These are phyloP conservation scores for Leptopilina myrica DNA, from an alignment of 2,888 invertebrate species.

Conservation along the genomic window DNA sequence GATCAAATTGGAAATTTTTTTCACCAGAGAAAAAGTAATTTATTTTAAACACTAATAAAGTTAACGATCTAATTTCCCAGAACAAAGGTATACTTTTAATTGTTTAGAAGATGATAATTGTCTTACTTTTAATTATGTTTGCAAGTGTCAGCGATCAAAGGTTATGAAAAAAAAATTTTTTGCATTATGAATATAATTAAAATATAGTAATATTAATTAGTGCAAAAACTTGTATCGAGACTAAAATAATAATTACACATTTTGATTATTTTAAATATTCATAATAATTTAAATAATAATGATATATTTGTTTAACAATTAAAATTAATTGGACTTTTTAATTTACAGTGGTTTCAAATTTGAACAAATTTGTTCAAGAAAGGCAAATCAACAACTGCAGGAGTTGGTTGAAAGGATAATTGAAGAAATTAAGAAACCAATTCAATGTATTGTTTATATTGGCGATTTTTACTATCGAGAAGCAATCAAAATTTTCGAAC, in stretches of 20 bases:
- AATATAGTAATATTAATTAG: no score
- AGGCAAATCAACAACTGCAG: slow-evolving; percentile 56
- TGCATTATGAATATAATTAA: not conserved
- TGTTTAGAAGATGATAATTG: not conserved
- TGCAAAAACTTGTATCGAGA: no score
- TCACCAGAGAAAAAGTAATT: not conserved
- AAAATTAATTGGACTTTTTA: not conserved
- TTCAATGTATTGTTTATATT: slow-evolving; percentile 68
- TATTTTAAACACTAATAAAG: not conserved
- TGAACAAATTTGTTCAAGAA: not conserved
- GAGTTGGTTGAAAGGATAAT: slow-evolving; percentile 60
- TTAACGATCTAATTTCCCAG: no score
- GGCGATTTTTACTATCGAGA: slow-evolving; percentile 66
- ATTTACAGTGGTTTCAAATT: not conserved
- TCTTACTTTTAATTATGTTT: slow-evolving; percentile 42
- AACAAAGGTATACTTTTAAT: no score
- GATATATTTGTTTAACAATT: not conserved
- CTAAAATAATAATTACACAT: no score
- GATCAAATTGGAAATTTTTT: not conserved
- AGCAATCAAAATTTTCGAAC: slow-evolving; percentile 57
- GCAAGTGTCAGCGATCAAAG: slow-evolving; percentile 38
- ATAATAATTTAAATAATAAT: no score
- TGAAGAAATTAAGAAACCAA: slow-evolving; percentile 63
- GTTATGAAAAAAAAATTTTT: slow-evolving; percentile 28
- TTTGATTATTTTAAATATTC: no score